These are phyloP conservation scores for Holothuria glaberrima DNA, from an alignment of 35 echinoderm and acorn worm species.

Conservation along the genomic window DNA sequence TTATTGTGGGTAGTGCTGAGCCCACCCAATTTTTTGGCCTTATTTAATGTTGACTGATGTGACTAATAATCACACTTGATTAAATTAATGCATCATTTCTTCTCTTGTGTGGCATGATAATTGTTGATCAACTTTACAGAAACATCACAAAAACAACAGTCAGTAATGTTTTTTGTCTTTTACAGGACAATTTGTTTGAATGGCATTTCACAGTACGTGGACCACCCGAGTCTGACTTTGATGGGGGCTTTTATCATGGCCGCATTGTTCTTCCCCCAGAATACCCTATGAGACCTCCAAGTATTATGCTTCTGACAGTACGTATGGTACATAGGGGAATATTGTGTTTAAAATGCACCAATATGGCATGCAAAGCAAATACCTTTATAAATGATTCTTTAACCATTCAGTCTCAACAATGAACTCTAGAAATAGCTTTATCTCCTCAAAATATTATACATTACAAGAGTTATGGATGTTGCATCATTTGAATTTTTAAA, in stretches of 20 bases:
- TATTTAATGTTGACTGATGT: neutral
- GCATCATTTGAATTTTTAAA: no score
- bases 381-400: no score
- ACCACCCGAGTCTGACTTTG: constrained; percentile 86
- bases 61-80: neutral
- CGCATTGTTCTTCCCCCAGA: constrained; percentile 93
- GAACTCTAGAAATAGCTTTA: no score
- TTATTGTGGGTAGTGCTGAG: neutral
- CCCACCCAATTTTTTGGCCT: neutral
- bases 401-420: no score
- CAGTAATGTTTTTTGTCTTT: constrained; percentile 1
- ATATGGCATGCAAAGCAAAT: no score
- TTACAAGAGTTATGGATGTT: no score
- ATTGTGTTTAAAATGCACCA: no score
- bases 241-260: constrained; percentile 92
- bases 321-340: constrained; percentile 44
- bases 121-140: no score
- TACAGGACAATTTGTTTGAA: constrained; percentile 98
- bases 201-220: constrained; percentile 99
- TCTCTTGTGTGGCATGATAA: no score
- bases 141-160: no score
- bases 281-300: constrained; percentile 98
- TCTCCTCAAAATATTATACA: no score
- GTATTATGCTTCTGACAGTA: constrained; percentile 97
- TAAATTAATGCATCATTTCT: neutral